These are phyloP conservation scores for Tenthredo amoena DNA, from an alignment of 2,888 invertebrate genomes.

Conservation along the genomic window DNA sequence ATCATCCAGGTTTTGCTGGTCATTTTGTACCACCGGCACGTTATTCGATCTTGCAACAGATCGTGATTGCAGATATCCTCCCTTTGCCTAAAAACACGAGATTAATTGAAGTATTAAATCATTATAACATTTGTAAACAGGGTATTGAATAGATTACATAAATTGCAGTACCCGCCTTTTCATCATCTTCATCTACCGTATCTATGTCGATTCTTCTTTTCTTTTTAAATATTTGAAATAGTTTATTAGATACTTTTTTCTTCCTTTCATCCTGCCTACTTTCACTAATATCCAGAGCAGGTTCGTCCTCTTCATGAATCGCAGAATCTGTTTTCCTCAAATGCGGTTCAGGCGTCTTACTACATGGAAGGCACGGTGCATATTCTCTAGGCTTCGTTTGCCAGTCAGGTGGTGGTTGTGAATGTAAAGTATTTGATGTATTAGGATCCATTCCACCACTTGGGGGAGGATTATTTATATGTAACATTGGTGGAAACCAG, in stretches of 20 bases:
- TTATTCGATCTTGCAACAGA: background rate
- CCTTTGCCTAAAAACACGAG: background rate
- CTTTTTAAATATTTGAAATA: slow-evolving; percentile 27
- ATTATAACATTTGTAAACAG: background rate
- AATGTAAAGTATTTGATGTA: background rate
- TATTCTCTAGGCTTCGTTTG: slow-evolving; percentile 18
- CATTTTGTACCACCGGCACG: background rate
- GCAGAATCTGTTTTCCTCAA: background rate
- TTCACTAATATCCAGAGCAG: background rate
- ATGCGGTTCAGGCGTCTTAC: background rate
- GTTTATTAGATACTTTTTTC: slow-evolving; percentile 25
- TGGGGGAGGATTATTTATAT: background rate
- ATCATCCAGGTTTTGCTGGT: background rate
- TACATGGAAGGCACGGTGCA: slow-evolving; percentile 42
- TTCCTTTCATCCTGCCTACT: slow-evolving; percentile 15
- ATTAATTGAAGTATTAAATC: background rate
- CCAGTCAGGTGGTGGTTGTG: slow-evolving; percentile 33
- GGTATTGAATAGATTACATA: background rate
- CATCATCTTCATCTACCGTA: slow-evolving; percentile 1
- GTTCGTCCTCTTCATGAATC: slow-evolving; percentile 17
- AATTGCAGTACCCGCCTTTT: background rate
- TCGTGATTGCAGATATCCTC: background rate
- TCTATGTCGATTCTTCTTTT: background rate
- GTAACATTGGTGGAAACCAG: slow-evolving; percentile 35
- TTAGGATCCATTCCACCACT: background rate